A percentile compares a stretch with the other conserved stretches of the same genome.
Conservation (phyloP, 2,888 invertebrate species). For the Frankliniella intonsa region DNA sequence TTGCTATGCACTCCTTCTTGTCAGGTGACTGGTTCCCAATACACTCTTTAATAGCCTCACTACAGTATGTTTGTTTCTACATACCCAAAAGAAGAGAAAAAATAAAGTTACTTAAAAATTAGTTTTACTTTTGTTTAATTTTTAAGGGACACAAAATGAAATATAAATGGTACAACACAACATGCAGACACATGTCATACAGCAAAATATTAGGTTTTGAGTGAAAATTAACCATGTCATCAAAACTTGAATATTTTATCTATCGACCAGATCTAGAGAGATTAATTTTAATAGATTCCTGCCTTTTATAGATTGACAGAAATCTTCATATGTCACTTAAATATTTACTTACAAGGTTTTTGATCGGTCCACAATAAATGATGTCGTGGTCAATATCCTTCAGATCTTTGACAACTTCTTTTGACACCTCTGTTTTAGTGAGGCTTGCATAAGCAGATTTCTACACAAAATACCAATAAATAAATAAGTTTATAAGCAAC, state of each 20-base stretch:
- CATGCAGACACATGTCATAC: conserved; percentile 36
- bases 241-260: background rate
- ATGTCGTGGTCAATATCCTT: conserved; percentile 34
- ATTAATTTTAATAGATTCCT: too few species aligned
- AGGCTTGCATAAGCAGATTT: conserved; percentile 33
- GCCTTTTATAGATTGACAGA: too few species aligned
- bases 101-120: conserved; percentile 27
- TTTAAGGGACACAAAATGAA: conserved; percentile 32
- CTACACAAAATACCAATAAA: conserved; percentile 32
- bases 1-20: conserved; percentile 45
- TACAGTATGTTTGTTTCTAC: conserved; percentile 44
- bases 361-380: conserved; percentile 34
- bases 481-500: conserved; percentile 17
- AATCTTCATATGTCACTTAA: too few species aligned
- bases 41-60: conserved; percentile 41
- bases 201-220: conserved; percentile 3
- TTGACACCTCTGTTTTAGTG: conserved; percentile 28
- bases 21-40: conserved; percentile 35
- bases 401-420: conserved; percentile 29
- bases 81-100: conserved; percentile 36
- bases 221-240: background rate
- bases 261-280: too few species aligned
- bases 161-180: too few species aligned
- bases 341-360: conserved; percentile 33
- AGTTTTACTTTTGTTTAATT: too few species aligned